Evolutionary conservation across 2,797 vertebrate species (phyloP).

Genomic region (Oophaga sylvatica): DNA sequence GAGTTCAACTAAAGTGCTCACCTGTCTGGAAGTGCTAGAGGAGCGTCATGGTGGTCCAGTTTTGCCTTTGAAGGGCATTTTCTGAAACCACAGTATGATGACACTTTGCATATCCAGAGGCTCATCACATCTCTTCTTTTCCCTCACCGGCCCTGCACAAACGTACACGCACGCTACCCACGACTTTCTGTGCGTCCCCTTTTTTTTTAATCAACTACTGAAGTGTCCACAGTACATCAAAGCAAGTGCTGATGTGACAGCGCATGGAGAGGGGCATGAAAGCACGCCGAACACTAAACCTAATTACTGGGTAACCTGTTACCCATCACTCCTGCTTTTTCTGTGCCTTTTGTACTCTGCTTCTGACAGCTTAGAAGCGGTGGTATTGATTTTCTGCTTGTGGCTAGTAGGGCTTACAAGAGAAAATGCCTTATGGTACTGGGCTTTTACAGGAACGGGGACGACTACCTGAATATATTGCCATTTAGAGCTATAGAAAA

Average conservation of each 20-base stretch:
- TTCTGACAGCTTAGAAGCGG: neutral
- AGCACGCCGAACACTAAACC: conserved; percentile 68
- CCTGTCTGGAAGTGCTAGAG: too few species aligned
- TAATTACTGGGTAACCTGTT: conserved; percentile 67
- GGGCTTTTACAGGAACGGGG: neutral
- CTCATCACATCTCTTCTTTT: neutral
- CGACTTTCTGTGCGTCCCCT: neutral
- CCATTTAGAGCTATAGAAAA: neutral
- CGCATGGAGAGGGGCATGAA: conserved; percentile 68
- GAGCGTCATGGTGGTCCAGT: neutral
- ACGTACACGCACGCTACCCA: neutral
- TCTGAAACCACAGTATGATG: neutral
- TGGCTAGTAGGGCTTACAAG: neutral
- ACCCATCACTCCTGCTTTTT: conserved; percentile 53
- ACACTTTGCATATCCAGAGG: neutral
- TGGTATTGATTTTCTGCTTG: conserved; percentile 1
- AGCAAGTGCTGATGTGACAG: conserved; percentile 45
- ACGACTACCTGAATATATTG: neutral
- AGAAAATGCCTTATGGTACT: neutral
- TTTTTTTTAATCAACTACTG: conserved; percentile 45
- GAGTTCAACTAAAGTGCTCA: too few species aligned
- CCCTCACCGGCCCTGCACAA: neutral
- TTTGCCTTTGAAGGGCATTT: neutral
- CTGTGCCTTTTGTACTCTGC: neutral
- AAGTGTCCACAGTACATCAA: conserved; percentile 49